A percentile compares a stretch with the other conserved stretches of the same genome.
These are phyloP conservation scores for Myotis lucifugus DNA, from an alignment of 2,113 vertebrate species.

Conservation along the genomic window DNA sequence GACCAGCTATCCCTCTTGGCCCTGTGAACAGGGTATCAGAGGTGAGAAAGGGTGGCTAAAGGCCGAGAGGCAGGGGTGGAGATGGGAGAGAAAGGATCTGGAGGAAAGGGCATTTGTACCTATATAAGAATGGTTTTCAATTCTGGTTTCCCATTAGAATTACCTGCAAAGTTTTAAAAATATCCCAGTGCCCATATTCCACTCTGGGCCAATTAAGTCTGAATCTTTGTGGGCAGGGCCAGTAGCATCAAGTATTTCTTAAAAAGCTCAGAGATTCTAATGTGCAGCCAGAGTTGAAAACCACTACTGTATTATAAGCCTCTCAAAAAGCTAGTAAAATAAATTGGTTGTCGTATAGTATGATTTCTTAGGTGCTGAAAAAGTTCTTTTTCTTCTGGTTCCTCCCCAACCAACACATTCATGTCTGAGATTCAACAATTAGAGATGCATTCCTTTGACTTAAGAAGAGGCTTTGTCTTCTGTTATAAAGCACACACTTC, in stretches of 20 bases:
- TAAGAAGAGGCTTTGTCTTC: background rate
- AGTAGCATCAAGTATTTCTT: background rate
- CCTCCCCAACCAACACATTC: background rate
- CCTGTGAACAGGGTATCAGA: background rate
- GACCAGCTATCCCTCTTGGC: background rate
- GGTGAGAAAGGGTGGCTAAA: background rate
- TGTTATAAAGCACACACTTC: background rate
- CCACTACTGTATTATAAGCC: background rate
- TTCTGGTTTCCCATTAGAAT: background rate
- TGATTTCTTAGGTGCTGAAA: background rate
- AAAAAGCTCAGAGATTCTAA: background rate
- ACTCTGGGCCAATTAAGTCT: background rate
- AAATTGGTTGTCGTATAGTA: background rate
- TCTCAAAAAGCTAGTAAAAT: background rate
- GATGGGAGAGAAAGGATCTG: background rate
- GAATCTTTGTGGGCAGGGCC: background rate
- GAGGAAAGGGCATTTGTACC: background rate
- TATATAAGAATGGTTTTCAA: background rate
- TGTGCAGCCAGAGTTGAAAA: background rate
- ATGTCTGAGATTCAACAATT: background rate
- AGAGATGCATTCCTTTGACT: background rate
- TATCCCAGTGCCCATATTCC: background rate
- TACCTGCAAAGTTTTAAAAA: constrained; percentile 6
- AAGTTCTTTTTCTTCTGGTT: background rate
- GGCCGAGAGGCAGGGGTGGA: background rate